Base-by-base conservation (phyloP, 2,888 invertebrate species). In the Chymomyza procnemis region DNA sequence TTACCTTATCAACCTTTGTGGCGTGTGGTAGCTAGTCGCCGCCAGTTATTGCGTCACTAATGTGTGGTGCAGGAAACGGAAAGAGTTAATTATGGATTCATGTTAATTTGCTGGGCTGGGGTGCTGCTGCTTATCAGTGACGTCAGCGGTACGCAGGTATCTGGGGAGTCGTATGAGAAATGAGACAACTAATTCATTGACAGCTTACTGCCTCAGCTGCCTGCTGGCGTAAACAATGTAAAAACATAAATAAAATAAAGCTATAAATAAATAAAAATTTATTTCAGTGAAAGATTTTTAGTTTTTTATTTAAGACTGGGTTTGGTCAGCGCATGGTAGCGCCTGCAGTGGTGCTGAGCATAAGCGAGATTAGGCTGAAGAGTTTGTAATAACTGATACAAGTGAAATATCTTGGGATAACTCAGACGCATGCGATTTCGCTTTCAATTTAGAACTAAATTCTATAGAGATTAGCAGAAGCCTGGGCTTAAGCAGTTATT, bases 241-340 rank as follows among this genome's bases (percentile, higher is more conserved):
- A 74, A 73, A 71, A 67, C 75, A 78, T 80, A 79, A 74, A 81
- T 75, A 73, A 80, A 76, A 70, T 69, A 69, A 70, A 72, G 76
- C 78, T 74, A 76, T 78, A 84, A 78, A 83, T 83, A 84, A 81
- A 81, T 76, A 66, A 70, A 76, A 79, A 79, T 84, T 79, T 76
- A 76, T 78, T 79, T 81, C 84, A 76, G 84, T 69, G 72, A 79
- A 76, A 81, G 76, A 81, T 80, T 76, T 72, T 71, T 69, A 76
- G 81, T 73, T 81, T 82, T 79, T 78, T 26, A 3, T 26, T 26
- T 41, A 46, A 66, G 58, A 56, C 14, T 12, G 67, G 59, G 14
- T 21, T 12, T 46, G 50, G 58, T 12, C 57, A 63, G 66, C 34
- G 22, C 3, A 21, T 26, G 26, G 6, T 26, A 26, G 26, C 26